A percentile compares a stretch with the other conserved stretches of the same genome.
These are phyloP conservation scores for Syngnathus typhle DNA, from an alignment of 2,113 vertebrate species.

Conservation along the genomic window DNA sequence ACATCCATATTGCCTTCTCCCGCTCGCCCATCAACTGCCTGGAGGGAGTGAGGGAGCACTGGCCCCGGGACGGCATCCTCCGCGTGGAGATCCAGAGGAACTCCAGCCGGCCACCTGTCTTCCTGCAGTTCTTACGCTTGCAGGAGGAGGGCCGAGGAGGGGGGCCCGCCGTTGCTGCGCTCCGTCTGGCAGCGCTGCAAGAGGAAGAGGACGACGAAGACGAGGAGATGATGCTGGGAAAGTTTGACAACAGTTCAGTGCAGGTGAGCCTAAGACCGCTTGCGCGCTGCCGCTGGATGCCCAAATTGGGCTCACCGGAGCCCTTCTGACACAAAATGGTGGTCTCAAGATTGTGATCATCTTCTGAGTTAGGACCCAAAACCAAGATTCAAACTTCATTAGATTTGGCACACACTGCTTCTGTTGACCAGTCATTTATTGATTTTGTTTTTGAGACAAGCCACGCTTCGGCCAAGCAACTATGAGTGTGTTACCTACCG, in stretches of 20 bases:
- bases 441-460: too few relatives aligned
- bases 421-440: too few relatives aligned
- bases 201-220: slow-evolving; percentile 79
- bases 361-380: too few relatives aligned
- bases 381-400: too few relatives aligned
- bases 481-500: too few relatives aligned
- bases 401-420: too few relatives aligned
- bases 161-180: slow-evolving; percentile 41
- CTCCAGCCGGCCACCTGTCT: slow-evolving; percentile 84
- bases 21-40: slow-evolving; percentile 93
- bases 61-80: slow-evolving; percentile 90
- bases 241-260: slow-evolving; percentile 89
- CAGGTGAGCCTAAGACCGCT: slow-evolving; percentile 50
- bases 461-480: too few relatives aligned
- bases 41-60: slow-evolving; percentile 89
- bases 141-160: slow-evolving; percentile 64
- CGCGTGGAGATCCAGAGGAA: slow-evolving; percentile 93
- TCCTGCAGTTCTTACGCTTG: slow-evolving; percentile 84
- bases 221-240: slow-evolving; percentile 85
- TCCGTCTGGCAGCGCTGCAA: slow-evolving; percentile 54
- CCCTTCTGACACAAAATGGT: too few relatives aligned
- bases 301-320: too few relatives aligned
- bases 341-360: too few relatives aligned
- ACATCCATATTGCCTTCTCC: slow-evolving; percentile 97
- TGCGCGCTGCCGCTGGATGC: too few relatives aligned